phyloP scores from a whole-genome alignment of 2,113 vertebrate species.

The Anhinga rufa region DNA sequence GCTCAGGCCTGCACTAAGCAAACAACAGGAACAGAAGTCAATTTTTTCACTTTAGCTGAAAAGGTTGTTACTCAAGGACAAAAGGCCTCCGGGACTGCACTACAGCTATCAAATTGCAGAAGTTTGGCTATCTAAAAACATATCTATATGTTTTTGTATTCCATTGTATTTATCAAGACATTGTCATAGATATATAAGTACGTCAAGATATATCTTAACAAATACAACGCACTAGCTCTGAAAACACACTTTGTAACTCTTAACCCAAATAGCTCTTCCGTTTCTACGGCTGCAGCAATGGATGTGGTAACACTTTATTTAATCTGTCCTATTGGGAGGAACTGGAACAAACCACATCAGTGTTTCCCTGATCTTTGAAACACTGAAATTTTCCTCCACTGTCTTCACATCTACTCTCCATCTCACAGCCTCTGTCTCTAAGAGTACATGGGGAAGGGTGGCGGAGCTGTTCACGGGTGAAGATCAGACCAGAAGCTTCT shows the following conservation, averaged over 20 bases:
- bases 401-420: neutral
- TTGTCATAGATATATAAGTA: neutral
- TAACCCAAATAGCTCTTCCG: neutral
- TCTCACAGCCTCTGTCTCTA: neutral
- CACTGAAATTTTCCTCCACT: neutral
- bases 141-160: rapidly evolving
- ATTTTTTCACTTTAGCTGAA: neutral
- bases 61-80: neutral
- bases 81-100: neutral
- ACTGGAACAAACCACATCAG: neutral
- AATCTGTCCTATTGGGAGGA: neutral
- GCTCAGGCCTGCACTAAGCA: neutral
- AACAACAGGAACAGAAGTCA: neutral
- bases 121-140: neutral
- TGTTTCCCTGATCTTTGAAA: neutral
- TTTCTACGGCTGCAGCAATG: neutral
- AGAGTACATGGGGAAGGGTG: neutral
- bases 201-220: neutral
- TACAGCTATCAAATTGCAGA: neutral
- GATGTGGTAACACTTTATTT: neutral
- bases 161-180: neutral
- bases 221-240: neutral
- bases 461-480: neutral
- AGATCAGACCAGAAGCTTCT: neutral
- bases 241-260: neutral